Evolutionary conservation across 2,113 vertebrate genomes (phyloP).

Genomic region (Heteronetta atricapilla): DNA sequence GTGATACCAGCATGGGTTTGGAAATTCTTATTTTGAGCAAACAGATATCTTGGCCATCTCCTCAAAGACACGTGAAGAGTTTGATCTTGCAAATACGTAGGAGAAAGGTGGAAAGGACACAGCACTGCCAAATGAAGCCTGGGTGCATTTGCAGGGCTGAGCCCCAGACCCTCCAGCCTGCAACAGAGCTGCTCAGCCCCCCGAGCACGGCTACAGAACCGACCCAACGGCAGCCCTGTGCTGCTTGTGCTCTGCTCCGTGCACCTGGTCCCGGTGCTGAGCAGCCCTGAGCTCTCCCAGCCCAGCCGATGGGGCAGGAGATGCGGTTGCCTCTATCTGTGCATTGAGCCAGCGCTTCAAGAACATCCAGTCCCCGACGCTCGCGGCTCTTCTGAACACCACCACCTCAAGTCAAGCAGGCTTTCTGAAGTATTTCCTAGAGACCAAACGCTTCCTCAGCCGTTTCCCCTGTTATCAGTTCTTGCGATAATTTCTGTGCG

Average conservation of each 20-base stretch:
- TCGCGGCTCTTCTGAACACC: neutral
- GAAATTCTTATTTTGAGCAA: neutral
- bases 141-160: fast-evolving
- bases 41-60: neutral
- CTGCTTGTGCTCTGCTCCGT: fast-evolving
- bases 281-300: neutral
- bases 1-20: fast-evolving
- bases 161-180: too few species aligned
- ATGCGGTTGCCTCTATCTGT: neutral
- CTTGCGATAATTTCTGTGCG: neutral
- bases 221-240: fast-evolving
- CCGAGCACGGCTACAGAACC: fast-evolving
- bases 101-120: neutral
- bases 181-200: neutral
- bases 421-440: neutral
- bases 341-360: fast-evolving
- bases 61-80: neutral
- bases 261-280: fast-evolving
- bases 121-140: neutral
- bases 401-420: fast-evolving
- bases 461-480: neutral
- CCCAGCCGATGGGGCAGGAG: neutral
- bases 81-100: neutral
- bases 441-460: neutral
- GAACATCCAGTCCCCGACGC: neutral